phyloP scores from a whole-genome alignment of 2,888 invertebrate species.

The Plutella xylostella region DNA sequence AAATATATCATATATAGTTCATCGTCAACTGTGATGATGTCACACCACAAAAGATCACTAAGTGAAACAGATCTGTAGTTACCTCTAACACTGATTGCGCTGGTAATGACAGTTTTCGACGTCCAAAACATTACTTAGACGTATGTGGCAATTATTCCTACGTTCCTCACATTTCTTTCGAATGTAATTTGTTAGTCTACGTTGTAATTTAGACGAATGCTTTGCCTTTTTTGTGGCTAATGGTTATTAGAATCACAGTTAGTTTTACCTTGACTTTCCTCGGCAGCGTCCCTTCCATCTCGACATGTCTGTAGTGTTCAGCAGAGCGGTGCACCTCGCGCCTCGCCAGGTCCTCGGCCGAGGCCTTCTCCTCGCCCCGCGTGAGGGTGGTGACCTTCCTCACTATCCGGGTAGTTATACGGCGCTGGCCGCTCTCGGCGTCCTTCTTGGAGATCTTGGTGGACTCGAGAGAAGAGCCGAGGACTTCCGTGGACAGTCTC shows the following conservation, averaged over 20 bases:
- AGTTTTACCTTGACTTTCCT: constrained; percentile 81
- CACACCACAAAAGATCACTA: background rate
- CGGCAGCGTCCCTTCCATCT: constrained; percentile 70
- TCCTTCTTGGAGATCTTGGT: constrained; percentile 85
- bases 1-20: too few relatives aligned
- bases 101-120: constrained; percentile 7
- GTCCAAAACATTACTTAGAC: constrained; percentile 23
- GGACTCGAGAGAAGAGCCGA: constrained; percentile 86
- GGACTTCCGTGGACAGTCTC: constrained; percentile 84
- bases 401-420: constrained; percentile 88
- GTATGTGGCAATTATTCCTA: constrained; percentile 25
- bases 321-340: constrained; percentile 70
- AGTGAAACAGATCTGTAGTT: constrained; percentile 1
- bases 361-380: constrained; percentile 84
- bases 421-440: constrained; percentile 81
- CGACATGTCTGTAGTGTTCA: constrained; percentile 69
- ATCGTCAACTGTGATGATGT: too few relatives aligned
- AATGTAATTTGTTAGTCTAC: background rate
- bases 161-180: constrained; percentile 20
- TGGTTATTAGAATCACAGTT: too few relatives aligned
- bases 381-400: constrained; percentile 90
- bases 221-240: too few relatives aligned
- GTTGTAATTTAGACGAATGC: background rate
- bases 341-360: constrained; percentile 76
- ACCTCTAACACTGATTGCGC: constrained; percentile 3